phyloP scores from a whole-genome alignment of 2,888 invertebrate species.

The Germaria angustata region DNA sequence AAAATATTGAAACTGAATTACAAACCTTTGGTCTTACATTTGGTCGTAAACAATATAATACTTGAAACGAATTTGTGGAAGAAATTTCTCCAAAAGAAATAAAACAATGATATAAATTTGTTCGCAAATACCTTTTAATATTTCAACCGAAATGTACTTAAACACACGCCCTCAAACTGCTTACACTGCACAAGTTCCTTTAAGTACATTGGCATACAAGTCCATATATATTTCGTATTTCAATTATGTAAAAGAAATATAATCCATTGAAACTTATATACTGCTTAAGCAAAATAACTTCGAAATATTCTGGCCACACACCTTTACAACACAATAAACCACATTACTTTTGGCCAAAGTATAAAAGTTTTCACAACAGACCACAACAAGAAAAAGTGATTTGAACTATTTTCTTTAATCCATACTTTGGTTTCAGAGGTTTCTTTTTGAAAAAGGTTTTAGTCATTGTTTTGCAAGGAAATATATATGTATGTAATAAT shows the following conservation, averaged over 20 bases:
- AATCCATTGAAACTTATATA: conserved; percentile 42
- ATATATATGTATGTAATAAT: background rate
- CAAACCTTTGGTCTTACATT: background rate
- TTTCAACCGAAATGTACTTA: conserved; percentile 38
- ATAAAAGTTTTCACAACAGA: conserved; percentile 34
- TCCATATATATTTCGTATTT: background rate
- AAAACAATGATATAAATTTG: background rate
- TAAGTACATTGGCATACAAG: background rate
- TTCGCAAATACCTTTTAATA: background rate
- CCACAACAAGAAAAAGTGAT: conserved; percentile 53
- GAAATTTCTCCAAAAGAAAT: background rate
- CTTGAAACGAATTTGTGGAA: background rate
- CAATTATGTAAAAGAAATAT: conserved; percentile 1
- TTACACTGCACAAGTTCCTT: background rate
- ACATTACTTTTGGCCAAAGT: background rate
- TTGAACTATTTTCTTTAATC: conserved; percentile 33
- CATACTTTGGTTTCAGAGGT: background rate
- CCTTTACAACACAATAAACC: conserved; percentile 42
- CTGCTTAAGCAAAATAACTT: conserved; percentile 20
- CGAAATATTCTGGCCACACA: conserved; percentile 58
- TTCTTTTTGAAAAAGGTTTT: conserved; percentile 22
- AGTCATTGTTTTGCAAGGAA: background rate
- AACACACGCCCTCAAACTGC: background rate
- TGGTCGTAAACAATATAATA: background rate
- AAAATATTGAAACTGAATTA: conserved; percentile 33